Evolutionary conservation across 2,113 vertebrate species (phyloP).

Genomic region (Cebidichthys violaceus): DNA sequence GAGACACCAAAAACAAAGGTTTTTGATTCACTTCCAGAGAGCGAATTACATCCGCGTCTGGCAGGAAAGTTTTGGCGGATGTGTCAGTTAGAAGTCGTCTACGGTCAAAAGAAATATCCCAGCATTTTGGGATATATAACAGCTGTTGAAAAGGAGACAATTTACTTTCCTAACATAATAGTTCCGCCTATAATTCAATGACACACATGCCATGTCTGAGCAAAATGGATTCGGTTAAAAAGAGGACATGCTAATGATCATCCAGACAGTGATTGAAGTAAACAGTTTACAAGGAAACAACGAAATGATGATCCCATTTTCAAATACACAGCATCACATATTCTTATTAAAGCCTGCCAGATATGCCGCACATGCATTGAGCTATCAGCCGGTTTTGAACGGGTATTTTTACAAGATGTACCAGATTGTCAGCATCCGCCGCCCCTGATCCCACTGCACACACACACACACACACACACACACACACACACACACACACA

Average conservation of each 20-base stretch:
- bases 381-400: slow-evolving; percentile 10
- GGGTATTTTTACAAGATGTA: not conserved
- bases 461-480: too few species aligned
- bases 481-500: too few species aligned
- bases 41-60: not conserved
- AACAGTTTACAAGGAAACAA: slow-evolving; percentile 17
- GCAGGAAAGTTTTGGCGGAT: not conserved
- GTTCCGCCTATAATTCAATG: not conserved
- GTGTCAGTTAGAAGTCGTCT: not conserved
- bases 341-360: slow-evolving; percentile 8
- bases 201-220: not conserved
- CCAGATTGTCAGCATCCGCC: not conserved
- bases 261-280: slow-evolving; percentile 14
- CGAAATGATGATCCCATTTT: slow-evolving; percentile 10
- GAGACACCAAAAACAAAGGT: slow-evolving; percentile 22
- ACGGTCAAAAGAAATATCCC: not conserved
- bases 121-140: not conserved
- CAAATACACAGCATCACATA: not conserved
- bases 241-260: not conserved
- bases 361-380: slow-evolving; percentile 17
- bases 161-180: not conserved
- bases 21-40: slow-evolving; percentile 39
- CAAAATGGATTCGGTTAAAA: slow-evolving; percentile 19
- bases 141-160: not conserved
- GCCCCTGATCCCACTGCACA: not conserved